These are phyloP conservation scores for Microplitis deprimator DNA, from an alignment of 2,888 invertebrate species.

Conservation along the genomic window DNA sequence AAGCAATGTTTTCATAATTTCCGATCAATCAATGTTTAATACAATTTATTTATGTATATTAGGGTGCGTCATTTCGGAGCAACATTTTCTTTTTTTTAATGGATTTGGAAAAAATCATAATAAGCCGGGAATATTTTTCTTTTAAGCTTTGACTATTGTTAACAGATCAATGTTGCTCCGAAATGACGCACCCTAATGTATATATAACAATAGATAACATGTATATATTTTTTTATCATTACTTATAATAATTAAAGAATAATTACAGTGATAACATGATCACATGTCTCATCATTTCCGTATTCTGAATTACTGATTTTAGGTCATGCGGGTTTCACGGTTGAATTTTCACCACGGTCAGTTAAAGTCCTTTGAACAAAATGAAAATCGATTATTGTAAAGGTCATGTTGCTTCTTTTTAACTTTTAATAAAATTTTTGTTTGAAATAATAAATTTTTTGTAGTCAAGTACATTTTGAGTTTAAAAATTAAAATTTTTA, in stretches of 20 bases:
- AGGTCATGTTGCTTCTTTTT: neutral
- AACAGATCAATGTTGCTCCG: too few relatives aligned
- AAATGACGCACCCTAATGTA: too few relatives aligned
- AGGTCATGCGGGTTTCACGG: conserved; percentile 45
- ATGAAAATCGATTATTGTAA: conserved; percentile 39
- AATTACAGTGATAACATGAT: conserved; percentile 10
- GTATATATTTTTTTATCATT: neutral
- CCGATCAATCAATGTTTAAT: neutral
- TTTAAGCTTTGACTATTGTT: too few relatives aligned
- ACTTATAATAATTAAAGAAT: conserved; percentile 10
- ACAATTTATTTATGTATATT: too few relatives aligned
- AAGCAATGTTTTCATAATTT: neutral
- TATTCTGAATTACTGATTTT: conserved; percentile 42
- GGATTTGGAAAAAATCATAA: too few relatives aligned
- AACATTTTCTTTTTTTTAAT: too few relatives aligned
- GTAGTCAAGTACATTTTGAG: too few relatives aligned
- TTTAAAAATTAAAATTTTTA: too few relatives aligned
- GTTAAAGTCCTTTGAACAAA: conserved; percentile 34
- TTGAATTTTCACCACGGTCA: conserved; percentile 43
- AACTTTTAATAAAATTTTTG: neutral
- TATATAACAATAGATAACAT: too few relatives aligned
- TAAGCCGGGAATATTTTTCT: too few relatives aligned
- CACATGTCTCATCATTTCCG: conserved; percentile 42
- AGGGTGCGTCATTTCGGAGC: too few relatives aligned
- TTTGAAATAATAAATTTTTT: neutral